Conservation (phyloP, 2,888 invertebrate species). For the Deilephila elpenor region DNA sequence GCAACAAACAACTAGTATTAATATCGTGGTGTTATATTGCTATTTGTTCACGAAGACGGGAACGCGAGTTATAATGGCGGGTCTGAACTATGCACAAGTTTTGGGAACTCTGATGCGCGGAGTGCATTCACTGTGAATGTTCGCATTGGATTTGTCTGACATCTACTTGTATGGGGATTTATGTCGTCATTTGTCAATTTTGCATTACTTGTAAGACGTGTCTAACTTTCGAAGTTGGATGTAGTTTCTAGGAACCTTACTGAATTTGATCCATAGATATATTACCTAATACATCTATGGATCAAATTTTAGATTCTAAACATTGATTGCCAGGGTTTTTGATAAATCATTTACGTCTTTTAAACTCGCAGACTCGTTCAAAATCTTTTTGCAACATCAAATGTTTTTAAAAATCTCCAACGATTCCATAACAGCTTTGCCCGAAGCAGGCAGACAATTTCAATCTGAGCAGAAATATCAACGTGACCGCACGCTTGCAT, state of each 20-base stretch:
- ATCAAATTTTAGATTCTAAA: too few relatives aligned
- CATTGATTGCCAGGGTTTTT: too few relatives aligned
- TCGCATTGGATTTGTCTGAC: background rate
- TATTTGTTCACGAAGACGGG: constrained; percentile 5
- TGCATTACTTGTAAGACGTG: too few relatives aligned
- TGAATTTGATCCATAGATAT: too few relatives aligned
- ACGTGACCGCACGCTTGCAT: background rate
- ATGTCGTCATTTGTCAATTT: too few relatives aligned
- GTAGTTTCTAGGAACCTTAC: too few relatives aligned
- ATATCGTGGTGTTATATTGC: background rate
- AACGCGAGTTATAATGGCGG: constrained; percentile 1
- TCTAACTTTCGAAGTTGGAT: too few relatives aligned
- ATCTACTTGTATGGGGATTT: background rate
- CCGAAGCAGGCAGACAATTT: background rate
- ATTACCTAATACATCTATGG: too few relatives aligned
- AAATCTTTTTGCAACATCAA: background rate
- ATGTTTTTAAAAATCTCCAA: background rate
- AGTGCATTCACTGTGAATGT: background rate
- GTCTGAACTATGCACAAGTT: background rate
- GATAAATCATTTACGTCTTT: too few relatives aligned
- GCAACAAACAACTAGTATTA: constrained; percentile 12
- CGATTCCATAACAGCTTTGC: background rate
- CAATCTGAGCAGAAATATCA: background rate
- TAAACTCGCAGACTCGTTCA: too few relatives aligned
- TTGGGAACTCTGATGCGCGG: background rate